These are phyloP conservation scores for Glyphotaelius pellucidus DNA, from an alignment of 2,888 invertebrate species.

Conservation along the genomic window DNA sequence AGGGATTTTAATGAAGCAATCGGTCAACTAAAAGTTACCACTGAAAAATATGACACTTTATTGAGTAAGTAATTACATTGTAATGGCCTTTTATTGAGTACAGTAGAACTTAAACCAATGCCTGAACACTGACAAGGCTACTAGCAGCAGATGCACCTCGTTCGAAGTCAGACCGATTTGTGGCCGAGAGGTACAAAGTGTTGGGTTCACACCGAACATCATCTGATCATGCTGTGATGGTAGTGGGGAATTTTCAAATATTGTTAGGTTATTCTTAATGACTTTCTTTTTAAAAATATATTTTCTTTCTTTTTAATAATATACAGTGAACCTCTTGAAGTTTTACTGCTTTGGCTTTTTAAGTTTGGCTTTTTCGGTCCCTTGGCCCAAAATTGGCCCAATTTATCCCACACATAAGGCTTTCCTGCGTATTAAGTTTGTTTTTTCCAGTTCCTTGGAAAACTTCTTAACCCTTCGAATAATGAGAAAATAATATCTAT, in stretches of 20 bases:
- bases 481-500: too few relatives aligned
- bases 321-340: neutral
- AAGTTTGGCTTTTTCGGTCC: too few relatives aligned
- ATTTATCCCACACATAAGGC: too few relatives aligned
- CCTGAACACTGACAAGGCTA: neutral
- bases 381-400: too few relatives aligned
- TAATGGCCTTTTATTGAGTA: neutral
- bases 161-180: too few relatives aligned
- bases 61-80: conserved; percentile 35
- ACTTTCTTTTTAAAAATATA: neutral
- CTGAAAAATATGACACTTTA: conserved; percentile 69
- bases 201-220: neutral
- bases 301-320: neutral
- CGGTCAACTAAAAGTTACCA: conserved; percentile 67
- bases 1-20: conserved; percentile 67
- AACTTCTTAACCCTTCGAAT: too few relatives aligned
- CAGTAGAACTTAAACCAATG: neutral
- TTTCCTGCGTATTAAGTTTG: too few relatives aligned
- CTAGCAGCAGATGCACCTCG: too few relatives aligned
- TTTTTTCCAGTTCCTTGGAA: too few relatives aligned
- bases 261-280: neutral
- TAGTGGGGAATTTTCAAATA: too few relatives aligned
- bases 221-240: too few relatives aligned
- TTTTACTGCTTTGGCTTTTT: too few relatives aligned
- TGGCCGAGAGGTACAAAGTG: neutral